phyloP scores from a whole-genome alignment of 2,888 invertebrate genomes.

The Clunio marinus region DNA sequence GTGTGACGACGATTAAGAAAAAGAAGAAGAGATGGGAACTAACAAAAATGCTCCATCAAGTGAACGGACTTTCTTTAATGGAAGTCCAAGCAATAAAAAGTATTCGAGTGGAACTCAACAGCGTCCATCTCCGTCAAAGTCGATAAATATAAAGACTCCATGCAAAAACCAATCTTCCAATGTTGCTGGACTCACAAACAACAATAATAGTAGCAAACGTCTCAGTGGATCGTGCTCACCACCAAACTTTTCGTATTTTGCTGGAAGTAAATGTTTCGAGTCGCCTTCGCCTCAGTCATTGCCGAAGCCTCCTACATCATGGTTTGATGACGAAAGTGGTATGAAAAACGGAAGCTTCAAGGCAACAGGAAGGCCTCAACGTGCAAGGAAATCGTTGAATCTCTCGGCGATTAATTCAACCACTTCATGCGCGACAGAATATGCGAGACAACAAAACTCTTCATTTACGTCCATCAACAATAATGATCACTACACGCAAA shows the following conservation, averaged over 20 bases:
- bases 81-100: constrained; percentile 36
- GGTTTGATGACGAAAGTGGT: constrained; percentile 53
- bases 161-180: constrained; percentile 10
- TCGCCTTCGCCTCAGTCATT: constrained; percentile 73
- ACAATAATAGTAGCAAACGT: constrained; percentile 4
- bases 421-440: constrained; percentile 20
- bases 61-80: constrained; percentile 24
- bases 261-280: constrained; percentile 78
- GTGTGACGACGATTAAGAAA: background rate
- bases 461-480: background rate
- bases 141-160: constrained; percentile 28
- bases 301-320: constrained; percentile 76
- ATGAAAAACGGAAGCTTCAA: background rate
- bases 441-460: background rate
- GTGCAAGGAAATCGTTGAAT: constrained; percentile 1
- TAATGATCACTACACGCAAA: constrained; percentile 55
- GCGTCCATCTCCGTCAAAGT: constrained; percentile 15
- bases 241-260: constrained; percentile 53
- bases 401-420: background rate
- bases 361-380: background rate
- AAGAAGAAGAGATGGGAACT: constrained; percentile 14
- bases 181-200: background rate
- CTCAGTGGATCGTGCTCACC: constrained; percentile 38
- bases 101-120: constrained; percentile 15
- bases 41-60: constrained; percentile 18